Evolutionary conservation across 2,797 vertebrate genomes (phyloP), one percentile per base, ranked within the genome.

Genomic region (Siniperca scherzeri): DNA sequence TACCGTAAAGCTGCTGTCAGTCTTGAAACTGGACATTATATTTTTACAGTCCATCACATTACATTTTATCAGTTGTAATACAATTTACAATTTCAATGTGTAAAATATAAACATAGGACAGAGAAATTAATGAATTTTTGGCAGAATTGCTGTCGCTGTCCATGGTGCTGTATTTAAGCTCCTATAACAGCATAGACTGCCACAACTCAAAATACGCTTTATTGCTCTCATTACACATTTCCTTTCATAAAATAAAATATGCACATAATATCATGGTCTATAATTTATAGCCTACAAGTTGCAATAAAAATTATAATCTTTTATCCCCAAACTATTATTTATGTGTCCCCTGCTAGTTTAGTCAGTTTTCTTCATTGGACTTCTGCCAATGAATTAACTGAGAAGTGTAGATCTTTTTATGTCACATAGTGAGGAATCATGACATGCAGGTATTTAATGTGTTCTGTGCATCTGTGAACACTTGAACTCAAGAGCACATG

Each of bases 301-400:
- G 53, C 53, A 38, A 67, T 78, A 64, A 30, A 82, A 66, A 62
- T 46, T 61, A 17, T 55, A 68, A 68, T 69, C 25, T 70, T 46
- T 64, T 67, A 77, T 78, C 65, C 38, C 68, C 50, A 78, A 71
- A 72, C 22, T 68, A 66, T 52, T 79, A 55, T 74, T 78, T 61
- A 82, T 80, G 61, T 57, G 13, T 27, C 27, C n/a, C 44, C 21
- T 22, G 64, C 69, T 50, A 73, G 62, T 57, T 55, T 50, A 60
- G 42, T 38, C 70, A 4, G n/a, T 81, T 66, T 61, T 56, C 27
- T 48, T 80, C 40, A 56, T 55, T 61, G 33, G 55, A 67, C n/a
- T 25, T 60, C 22, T 62, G 38, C 55, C 52, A 66, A 4, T 53
- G 21, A 70, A 52, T 74, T 30, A 75, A 56, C 25, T 56, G 44